phyloP scores from a whole-genome alignment of 2,888 invertebrate species.

The Conops quadrifasciatus region DNA sequence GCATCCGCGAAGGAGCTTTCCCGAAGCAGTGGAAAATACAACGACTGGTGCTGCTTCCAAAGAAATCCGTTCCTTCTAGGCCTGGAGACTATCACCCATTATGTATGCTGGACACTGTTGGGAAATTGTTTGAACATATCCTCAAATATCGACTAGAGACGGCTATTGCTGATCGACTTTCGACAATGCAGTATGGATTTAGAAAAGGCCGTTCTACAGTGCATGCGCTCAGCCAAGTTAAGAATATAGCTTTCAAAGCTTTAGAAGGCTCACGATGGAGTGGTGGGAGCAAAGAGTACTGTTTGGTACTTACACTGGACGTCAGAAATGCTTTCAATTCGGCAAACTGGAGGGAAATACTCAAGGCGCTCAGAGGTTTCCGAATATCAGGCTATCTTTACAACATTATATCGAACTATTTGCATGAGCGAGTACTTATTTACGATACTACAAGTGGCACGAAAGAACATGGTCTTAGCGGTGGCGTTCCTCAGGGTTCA shows the following conservation, averaged over 20 bases:
- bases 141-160: neutral
- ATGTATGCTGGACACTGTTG: neutral
- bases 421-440: neutral
- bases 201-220: neutral
- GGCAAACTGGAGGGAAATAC: too few species aligned
- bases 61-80: neutral
- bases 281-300: neutral
- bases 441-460: neutral
- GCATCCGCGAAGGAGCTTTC: too few species aligned
- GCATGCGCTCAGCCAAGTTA: neutral
- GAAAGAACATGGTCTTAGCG: too few species aligned
- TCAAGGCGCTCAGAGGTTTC: too few species aligned
- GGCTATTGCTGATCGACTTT: neutral
- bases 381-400: too few species aligned
- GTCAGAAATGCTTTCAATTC: neutral
- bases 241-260: neutral
- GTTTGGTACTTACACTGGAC: neutral
- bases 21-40: too few species aligned
- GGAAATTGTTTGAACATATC: neutral
- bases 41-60: too few species aligned
- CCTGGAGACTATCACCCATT: too few species aligned
- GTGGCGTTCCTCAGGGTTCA: too few species aligned
- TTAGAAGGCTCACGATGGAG: neutral
- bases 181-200: too few species aligned
- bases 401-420: neutral